A percentile compares a stretch with the other conserved stretches of the same genome.
phyloP scores from a whole-genome alignment of 2,113 vertebrate species.

The Boulengeromyrus knoepffleri region DNA sequence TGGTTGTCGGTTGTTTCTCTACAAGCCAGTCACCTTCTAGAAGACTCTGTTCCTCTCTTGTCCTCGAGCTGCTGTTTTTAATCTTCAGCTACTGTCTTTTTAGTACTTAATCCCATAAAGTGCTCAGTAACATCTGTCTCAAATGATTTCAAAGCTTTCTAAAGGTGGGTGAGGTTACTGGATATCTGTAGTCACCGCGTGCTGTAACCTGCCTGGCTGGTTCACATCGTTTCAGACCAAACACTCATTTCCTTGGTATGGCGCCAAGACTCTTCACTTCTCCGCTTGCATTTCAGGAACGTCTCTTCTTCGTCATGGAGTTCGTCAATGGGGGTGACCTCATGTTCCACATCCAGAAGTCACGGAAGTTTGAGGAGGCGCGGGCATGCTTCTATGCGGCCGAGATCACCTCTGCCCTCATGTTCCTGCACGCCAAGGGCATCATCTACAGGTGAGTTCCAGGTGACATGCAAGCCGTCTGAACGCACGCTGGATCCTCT shows the following conservation, averaged over 20 bases:
- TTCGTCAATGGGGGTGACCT: conserved; percentile 94
- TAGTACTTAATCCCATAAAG: not conserved
- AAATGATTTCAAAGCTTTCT: not conserved
- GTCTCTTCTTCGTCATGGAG: conserved; percentile 98
- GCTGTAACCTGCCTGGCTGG: not conserved
- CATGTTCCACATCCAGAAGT: conserved; percentile 99
- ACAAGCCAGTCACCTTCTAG: not conserved
- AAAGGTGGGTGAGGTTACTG: not conserved
- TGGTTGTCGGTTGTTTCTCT: not conserved
- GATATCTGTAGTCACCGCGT: not conserved
- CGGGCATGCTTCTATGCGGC: conserved; percentile 89
- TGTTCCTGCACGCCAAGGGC: conserved; percentile 88
- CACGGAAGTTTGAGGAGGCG: conserved; percentile 86
- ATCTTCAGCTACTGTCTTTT: not conserved
- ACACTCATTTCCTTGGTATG: not conserved
- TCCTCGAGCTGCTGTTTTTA: not conserved
- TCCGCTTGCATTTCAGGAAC: conserved; percentile 63
- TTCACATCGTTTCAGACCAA: not conserved
- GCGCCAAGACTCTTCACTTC: not conserved
- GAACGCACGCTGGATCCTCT: not conserved
- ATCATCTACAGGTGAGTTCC: conserved; percentile 85
- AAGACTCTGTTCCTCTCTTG: not conserved
- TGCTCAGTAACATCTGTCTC: not conserved
- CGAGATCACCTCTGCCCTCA: conserved; percentile 92
- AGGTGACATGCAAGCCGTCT: not conserved